A percentile compares a stretch with the other conserved stretches of the same genome.
Evolutionary conservation across 2,797 vertebrate species (phyloP).

Genomic region (Coregonus ussuriensis): DNA sequence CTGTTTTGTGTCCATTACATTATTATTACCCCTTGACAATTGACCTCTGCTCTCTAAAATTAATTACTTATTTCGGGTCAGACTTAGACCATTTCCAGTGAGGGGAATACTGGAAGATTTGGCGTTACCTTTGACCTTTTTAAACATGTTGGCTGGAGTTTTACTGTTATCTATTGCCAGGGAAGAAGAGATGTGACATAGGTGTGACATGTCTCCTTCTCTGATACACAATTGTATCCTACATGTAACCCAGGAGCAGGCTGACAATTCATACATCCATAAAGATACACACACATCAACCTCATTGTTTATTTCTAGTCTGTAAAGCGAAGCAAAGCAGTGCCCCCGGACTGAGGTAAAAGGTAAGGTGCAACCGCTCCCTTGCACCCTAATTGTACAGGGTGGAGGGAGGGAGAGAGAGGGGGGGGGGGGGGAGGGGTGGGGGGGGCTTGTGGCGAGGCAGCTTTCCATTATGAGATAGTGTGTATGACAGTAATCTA

Average conservation of each 20-base stretch:
- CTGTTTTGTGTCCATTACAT: neutral
- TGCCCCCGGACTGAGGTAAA: neutral
- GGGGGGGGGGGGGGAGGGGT: slow-evolving; percentile 33
- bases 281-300: neutral
- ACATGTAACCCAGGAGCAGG: neutral
- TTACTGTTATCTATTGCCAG: neutral
- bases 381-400: slow-evolving; percentile 70
- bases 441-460: slow-evolving; percentile 61
- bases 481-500: slow-evolving; percentile 81
- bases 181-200: too few species aligned
- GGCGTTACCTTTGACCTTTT: neutral
- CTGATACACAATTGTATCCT: neutral
- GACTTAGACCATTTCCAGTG: neutral
- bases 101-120: neutral
- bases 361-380: slow-evolving; percentile 62
- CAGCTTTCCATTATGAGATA: slow-evolving; percentile 81
- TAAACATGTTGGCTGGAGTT: neutral
- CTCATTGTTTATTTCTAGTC: neutral
- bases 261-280: neutral
- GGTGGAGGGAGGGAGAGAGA: slow-evolving; percentile 68
- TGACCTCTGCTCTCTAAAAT: too few species aligned
- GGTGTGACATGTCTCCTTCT: too few species aligned
- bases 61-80: neutral
- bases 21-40: neutral
- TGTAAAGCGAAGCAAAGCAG: slow-evolving; percentile 28